Evolutionary conservation across 2,113 vertebrate species (phyloP), one percentile per base, ranked within the genome.

Genomic region (Perccottus glenii): DNA sequence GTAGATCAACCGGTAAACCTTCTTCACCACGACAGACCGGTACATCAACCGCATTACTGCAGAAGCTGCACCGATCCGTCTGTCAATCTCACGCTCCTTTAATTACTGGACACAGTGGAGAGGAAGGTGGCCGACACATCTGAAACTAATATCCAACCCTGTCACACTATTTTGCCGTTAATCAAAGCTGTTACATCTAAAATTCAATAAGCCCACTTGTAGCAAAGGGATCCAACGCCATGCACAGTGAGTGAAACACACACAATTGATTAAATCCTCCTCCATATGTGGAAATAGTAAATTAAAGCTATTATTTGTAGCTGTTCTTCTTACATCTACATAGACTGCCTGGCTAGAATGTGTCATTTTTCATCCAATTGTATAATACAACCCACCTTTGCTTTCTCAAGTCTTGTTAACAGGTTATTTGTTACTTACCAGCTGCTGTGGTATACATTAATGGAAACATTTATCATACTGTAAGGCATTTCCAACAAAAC

Each of bases 401-500:
- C 56, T 27, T 75, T n/a, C 2, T 27, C 59, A 51, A 40, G 33
- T 72, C 35, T 72, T 58, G 70, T 60, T 46, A 66, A 56, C 45
- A 71, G 0, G 75, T 82, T 55, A 81, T 88, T 82, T 80, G 67
- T 87, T 83, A 82, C 38, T 47, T 72, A 73, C 51, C 42, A 67
- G 71, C 63, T 72, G 58, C 52, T 65, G 44, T 64, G 49, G 46
- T 62, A 33, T 27, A 47, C 53, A 62, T 50, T 84, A 83, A 86
- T 87, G 57, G 69, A 68, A 68, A 76, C 79, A 86, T 83, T 83
- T 64, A 82, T 85, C 83, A 81, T 78, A 19, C 6, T 70, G 68
- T 75, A 73, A 43, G 35, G 55, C 42, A 64, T 52, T 44, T 36
- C 33, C 44, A 60, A 70, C 11, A 19, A 60, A 9, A 57, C 14